These are phyloP conservation scores for Orthosia incerta DNA, from an alignment of 2,888 invertebrate species.

Conservation along the genomic window DNA sequence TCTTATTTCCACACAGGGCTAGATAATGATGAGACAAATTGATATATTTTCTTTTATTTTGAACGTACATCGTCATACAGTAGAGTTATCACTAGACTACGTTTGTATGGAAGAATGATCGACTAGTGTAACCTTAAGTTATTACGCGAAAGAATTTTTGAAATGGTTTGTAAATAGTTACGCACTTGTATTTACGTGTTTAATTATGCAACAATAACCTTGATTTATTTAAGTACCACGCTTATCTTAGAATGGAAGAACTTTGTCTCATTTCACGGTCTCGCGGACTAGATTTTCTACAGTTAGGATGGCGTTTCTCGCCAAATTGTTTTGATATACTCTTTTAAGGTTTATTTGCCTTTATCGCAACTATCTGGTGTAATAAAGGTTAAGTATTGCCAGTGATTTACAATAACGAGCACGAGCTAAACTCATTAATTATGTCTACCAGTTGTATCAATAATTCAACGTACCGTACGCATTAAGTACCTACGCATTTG, in stretches of 20 bases:
- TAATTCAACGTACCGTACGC: neutral
- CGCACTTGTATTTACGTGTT: too few species aligned
- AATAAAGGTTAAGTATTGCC: slow-evolving; percentile 24
- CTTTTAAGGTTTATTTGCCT: neutral
- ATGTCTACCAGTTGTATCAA: slow-evolving; percentile 22
- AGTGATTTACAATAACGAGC: slow-evolving; percentile 23
- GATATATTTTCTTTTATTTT: too few species aligned
- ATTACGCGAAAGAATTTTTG: neutral
- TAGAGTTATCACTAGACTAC: too few species aligned
- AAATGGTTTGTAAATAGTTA: neutral
- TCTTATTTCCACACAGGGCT: too few species aligned
- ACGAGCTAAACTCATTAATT: slow-evolving; percentile 26
- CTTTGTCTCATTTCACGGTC: neutral
- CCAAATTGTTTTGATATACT: neutral
- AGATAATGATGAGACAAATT: too few species aligned
- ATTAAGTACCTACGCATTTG: slow-evolving; percentile 8
- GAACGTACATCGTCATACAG: too few species aligned
- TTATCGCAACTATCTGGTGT: slow-evolving; percentile 15
- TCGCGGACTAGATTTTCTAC: neutral
- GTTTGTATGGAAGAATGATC: too few species aligned
- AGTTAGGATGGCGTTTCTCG: neutral
- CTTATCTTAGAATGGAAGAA: neutral
- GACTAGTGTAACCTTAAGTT: too few species aligned
- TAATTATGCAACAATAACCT: neutral
- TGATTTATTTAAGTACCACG: neutral